Base-by-base conservation (phyloP, 1,140 invertebrate genomes). In the Drosophila simulans region DNA sequence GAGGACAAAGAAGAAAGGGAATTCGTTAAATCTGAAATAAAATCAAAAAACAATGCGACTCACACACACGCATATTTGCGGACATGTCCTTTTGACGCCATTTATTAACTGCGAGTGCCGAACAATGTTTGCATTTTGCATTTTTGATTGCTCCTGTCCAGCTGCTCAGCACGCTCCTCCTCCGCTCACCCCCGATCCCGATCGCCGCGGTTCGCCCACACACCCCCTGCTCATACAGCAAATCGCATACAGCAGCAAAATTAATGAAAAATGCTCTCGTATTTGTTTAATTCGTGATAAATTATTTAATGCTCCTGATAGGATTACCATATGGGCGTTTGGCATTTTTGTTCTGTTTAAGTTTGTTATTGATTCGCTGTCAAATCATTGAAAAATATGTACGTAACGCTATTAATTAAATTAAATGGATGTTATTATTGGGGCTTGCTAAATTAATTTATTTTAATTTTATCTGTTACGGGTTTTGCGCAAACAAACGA, bases 61-160 rank as follows among this genome's bases (percentile, higher is more conserved):
- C 48, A 10, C 46, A 51, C 48, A 51, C n/a, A 31, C 10, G 13
- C 63, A 51, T 60, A 39, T 59, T 52, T 60, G 68, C 48, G 57
- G 64, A 65, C 64, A 72, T 63, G 69, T 58, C 46, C 60, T 66
- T 52, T 63, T 76, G 49, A 58, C 31, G 72, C 73, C 74, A 77
- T 77, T 77, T 77, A 77, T 77, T 77, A 77, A 77, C 51, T 68
- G 72, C 65, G 63, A 77, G 64, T 69, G 73, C 55, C 39, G 54
- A 65, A 75, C 70, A 76, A 59, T 58, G 69, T 72, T 77, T 76
- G 73, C 73, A 35, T 68, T 66, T 66, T 66, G 42, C 62, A 77
- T 77, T 69, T 77, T 77, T 77, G 74, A 77, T 77, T 77, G 74
- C 72, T 11, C 5, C 40, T 11, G 27, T 12, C 13, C 20, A 37